These are phyloP conservation scores for Brachionus rubens DNA, from an alignment of 1,140 invertebrate species.

Conservation along the genomic window DNA sequence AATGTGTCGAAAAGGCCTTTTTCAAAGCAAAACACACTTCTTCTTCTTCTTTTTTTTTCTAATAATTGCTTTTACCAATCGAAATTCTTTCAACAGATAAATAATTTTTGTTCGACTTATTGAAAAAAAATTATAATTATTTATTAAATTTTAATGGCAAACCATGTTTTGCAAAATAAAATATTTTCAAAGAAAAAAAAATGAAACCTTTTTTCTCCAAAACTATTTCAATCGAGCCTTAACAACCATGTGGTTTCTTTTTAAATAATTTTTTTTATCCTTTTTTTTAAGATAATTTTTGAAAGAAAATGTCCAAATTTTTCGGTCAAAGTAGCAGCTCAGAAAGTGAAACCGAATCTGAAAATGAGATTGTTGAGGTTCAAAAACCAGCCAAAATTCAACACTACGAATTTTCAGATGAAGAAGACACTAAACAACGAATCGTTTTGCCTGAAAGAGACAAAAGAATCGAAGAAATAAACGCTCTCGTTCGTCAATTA, in stretches of 20 bases:
- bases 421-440: constrained; percentile 2
- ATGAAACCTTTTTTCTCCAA: no score
- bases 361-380: constrained; percentile 28
- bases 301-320: constrained; percentile 41
- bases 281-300: not conserved
- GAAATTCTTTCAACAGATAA: no score
- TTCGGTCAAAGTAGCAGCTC: constrained; percentile 43
- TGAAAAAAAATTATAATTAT: no score
- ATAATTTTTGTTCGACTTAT: no score
- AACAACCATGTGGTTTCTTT: constrained; percentile 2
- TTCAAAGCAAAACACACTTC: not conserved
- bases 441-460: constrained; percentile 36
- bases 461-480: constrained; percentile 44
- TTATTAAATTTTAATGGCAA: no score
- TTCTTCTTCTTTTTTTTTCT: not conserved
- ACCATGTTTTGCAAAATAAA: no score
- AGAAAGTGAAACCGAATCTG: constrained; percentile 43
- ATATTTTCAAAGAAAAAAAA: no score
- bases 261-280: not conserved
- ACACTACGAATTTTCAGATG: constrained; percentile 7
- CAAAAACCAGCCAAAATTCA: constrained; percentile 15
- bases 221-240: not conserved
- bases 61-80: no score
- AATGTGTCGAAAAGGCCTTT: constrained; percentile 32
- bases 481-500: constrained; percentile 36